Conservation (phyloP, 2,888 invertebrate species). For the Gortyna flavago region DNA sequence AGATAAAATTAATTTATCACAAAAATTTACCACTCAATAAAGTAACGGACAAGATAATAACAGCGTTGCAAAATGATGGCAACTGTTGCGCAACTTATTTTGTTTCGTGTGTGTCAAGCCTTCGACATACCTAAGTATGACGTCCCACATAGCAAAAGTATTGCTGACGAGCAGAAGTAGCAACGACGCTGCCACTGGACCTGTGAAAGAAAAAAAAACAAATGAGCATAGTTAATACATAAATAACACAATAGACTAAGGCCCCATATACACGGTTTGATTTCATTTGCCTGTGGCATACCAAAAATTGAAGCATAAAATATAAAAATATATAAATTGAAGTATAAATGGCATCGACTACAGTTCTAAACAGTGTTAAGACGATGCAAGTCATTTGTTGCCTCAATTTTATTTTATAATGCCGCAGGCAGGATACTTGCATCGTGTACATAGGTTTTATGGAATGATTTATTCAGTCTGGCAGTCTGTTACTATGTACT, state of each 20-base stretch:
- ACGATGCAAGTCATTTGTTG: neutral
- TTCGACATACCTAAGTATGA: conserved; percentile 57
- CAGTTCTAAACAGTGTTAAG: neutral
- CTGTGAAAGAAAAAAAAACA: conserved; percentile 75
- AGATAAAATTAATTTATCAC: neutral
- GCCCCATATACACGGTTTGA: neutral
- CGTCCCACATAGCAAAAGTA: conserved; percentile 69
- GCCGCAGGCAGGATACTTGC: neutral
- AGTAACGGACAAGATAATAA: neutral
- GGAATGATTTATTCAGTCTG: neutral
- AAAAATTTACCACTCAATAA: neutral
- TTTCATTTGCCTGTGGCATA: neutral
- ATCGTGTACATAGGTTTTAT: neutral
- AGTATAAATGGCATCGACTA: neutral
- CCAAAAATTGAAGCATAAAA: neutral
- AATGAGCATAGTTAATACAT: neutral
- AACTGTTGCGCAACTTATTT: neutral
- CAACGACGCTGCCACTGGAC: conserved; percentile 76
- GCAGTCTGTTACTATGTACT: neutral
- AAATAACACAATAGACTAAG: no score
- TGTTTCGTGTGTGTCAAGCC: neutral
- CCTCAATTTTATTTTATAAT: neutral
- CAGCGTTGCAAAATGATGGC: neutral
- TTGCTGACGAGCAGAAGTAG: conserved; percentile 74
- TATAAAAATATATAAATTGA: no score